Conservation (phyloP, 2,797 vertebrate genomes). For the Lagorchestes hirsutus region DNA sequence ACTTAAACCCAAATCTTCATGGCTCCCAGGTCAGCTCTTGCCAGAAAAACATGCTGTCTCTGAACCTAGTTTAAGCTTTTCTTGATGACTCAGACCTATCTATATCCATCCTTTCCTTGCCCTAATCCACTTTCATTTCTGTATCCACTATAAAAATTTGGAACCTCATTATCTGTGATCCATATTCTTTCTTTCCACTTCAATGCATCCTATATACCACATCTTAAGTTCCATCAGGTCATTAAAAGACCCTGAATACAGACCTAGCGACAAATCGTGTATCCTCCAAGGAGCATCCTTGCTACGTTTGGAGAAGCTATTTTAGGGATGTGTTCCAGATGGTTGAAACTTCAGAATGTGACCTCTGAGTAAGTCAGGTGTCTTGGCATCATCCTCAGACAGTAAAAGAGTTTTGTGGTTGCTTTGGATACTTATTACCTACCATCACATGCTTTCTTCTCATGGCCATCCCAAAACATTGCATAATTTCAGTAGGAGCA, state of each 20-base stretch:
- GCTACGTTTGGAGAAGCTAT: not conserved
- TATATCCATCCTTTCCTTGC: not conserved
- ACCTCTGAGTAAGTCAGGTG: not conserved
- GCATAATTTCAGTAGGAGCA: not conserved
- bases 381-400: not conserved
- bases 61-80: not conserved
- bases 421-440: not conserved
- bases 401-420: not conserved
- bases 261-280: not conserved
- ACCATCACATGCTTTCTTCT: not conserved
- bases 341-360: not conserved
- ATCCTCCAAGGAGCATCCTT: not conserved
- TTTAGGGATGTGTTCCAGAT: not conserved
- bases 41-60: not conserved
- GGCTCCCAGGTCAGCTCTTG: not conserved
- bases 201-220: not conserved
- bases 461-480: not conserved
- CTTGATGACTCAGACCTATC: not conserved
- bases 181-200: not conserved
- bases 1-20: not conserved
- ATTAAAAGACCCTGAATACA: not conserved
- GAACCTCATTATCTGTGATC: not conserved
- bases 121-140: not conserved
- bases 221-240: not conserved
- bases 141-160: not conserved